Conservation (phyloP, 2,797 vertebrate genomes). For the Anabacerthia variegaticeps region DNA sequence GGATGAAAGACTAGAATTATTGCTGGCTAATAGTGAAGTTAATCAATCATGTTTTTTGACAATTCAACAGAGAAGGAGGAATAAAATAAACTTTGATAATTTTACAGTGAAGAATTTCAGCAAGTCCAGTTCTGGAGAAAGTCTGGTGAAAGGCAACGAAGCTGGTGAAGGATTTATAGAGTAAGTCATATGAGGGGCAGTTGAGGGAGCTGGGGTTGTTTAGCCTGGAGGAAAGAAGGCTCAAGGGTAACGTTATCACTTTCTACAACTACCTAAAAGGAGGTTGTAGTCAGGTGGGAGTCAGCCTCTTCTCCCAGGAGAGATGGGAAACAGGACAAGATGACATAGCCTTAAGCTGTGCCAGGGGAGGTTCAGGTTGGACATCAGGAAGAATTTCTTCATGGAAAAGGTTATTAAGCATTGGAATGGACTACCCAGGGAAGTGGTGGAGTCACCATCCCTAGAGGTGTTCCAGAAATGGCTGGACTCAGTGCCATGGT, state of each 20-base stretch:
- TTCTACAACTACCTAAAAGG: background rate
- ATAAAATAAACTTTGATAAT: background rate
- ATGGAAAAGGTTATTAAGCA: background rate
- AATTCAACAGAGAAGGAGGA: background rate
- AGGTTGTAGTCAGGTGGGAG: background rate
- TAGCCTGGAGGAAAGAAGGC: background rate
- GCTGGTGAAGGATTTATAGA: background rate
- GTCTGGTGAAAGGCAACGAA: background rate
- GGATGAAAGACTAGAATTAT: background rate
- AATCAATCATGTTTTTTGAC: background rate
- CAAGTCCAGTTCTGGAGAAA: background rate
- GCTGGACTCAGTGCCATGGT: background rate
- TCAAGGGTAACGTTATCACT: no score
- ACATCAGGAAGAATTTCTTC: background rate
- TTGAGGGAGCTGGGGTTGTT: background rate
- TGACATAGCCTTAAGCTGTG: background rate
- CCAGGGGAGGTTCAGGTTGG: background rate
- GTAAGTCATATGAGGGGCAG: background rate
- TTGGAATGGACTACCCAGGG: background rate
- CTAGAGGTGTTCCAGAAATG: background rate
- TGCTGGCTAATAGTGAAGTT: background rate
- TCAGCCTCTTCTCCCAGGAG: accelerated
- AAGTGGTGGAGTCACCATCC: background rate
- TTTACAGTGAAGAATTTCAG: background rate
- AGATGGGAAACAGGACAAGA: background rate